A percentile compares a stretch with the other conserved stretches of the same genome.
phyloP scores from a whole-genome alignment of 2,797 vertebrate genomes.

The Hippopotamyrus pictus region DNA sequence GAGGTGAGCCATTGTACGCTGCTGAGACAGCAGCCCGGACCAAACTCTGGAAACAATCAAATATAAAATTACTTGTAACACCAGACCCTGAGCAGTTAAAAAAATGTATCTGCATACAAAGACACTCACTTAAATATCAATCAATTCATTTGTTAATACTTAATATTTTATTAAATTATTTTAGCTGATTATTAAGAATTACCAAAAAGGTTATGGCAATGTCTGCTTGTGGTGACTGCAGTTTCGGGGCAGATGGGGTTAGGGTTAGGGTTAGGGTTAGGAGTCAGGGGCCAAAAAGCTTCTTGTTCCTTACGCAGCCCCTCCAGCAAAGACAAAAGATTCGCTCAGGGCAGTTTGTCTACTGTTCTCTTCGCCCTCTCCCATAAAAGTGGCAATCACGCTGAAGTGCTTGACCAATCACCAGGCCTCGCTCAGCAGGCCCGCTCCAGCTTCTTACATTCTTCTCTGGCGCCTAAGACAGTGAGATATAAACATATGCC shows the following conservation, averaged over 20 bases:
- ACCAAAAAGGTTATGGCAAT: background rate
- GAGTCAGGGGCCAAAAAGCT: background rate
- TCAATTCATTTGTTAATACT: background rate
- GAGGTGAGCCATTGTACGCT: background rate
- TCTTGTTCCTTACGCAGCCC: background rate
- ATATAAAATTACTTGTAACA: background rate
- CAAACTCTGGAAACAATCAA: background rate
- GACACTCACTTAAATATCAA: background rate
- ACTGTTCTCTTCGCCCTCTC: background rate
- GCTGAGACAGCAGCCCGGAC: background rate
- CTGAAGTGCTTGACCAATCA: constrained; percentile 3
- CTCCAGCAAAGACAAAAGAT: background rate
- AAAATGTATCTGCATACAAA: background rate
- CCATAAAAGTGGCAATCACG: constrained; percentile 11
- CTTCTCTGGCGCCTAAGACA: background rate
- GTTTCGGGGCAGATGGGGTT: background rate
- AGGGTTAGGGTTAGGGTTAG: background rate
- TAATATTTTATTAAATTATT: background rate
- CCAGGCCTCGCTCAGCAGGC: background rate
- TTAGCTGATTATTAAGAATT: background rate
- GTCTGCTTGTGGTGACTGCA: background rate
- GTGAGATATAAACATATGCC: background rate
- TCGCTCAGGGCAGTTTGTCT: background rate
- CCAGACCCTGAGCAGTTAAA: background rate
- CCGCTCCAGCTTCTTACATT: background rate